Evolutionary conservation across 2,888 invertebrate genomes (phyloP).

Genomic region (Mellilla xanthometata): DNA sequence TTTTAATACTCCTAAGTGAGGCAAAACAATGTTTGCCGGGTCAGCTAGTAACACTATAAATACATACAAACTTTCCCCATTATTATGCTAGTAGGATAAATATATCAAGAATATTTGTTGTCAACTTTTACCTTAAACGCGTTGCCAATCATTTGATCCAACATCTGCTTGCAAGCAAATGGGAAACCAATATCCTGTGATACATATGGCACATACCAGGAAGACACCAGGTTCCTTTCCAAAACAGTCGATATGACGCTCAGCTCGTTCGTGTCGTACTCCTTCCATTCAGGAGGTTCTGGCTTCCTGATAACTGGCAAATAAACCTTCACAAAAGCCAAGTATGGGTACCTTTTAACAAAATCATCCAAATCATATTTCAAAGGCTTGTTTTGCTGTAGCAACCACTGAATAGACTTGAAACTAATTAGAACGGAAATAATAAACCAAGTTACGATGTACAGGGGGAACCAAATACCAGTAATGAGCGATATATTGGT

Average conservation of each 20-base stretch:
- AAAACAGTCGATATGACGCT: constrained; percentile 74
- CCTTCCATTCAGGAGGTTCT: constrained; percentile 45
- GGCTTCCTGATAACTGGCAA: constrained; percentile 43
- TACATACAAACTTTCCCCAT: too few relatives aligned
- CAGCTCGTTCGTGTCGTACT: constrained; percentile 72
- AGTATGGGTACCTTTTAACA: constrained; percentile 50
- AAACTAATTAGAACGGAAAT: constrained; percentile 74
- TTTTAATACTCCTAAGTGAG: too few relatives aligned
- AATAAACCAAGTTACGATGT: constrained; percentile 63
- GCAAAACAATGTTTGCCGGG: too few relatives aligned
- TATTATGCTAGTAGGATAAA: too few relatives aligned
- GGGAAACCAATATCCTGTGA: constrained; percentile 77
- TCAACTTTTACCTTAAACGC: too few relatives aligned
- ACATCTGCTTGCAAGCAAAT: constrained; percentile 75
- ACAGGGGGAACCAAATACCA: constrained; percentile 70
- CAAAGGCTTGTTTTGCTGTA: constrained; percentile 77
- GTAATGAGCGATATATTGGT: constrained; percentile 67
- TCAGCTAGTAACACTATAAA: too few relatives aligned
- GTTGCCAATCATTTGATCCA: constrained; percentile 75
- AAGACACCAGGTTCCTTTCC: constrained; percentile 70
- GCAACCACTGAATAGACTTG: constrained; percentile 76
- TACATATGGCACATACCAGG: constrained; percentile 74
- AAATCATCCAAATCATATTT: constrained; percentile 62
- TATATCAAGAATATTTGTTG: too few relatives aligned
- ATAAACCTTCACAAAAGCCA: constrained; percentile 41